Evolutionary conservation across 2,888 invertebrate genomes (phyloP), one percentile per base, ranked within the genome.

Genomic region (Ophion ventricosus): DNA sequence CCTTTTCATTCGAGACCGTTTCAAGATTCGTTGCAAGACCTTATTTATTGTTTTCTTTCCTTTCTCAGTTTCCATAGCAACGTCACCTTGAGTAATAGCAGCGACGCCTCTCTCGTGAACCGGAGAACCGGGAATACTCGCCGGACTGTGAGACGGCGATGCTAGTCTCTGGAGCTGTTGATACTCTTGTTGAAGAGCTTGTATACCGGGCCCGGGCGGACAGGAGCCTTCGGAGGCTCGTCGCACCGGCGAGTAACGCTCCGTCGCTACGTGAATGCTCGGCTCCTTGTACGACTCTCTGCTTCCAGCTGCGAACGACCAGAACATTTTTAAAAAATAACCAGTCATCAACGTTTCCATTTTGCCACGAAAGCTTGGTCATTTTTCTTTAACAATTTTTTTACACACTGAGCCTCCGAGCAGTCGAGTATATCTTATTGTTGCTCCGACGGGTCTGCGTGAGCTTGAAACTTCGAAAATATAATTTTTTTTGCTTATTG

Each of bases 221-320:
- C 94, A 95, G 0, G 95, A 96, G 66, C 97, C 97, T 92, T 98
- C 98, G 84, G 97, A 97, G 10, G 98, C 98, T 86, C 98, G 95
- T 1, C 99, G 95, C 17, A 98, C 98, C 0, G 98, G 98, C 86
- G 98, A 98, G 92, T 97, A 98, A 25, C 98, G 94, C 92, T 98
- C 98, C 63, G 95, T 94, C 43, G 92, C 89, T 74, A 93, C 92
- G 76, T 93, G 93, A 73, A 92, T 92, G 90, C 94, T 95, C 54
- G 94, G 93, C 88, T 95, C 95, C 91, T 95, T 95, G 91, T 95
- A 95, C 26, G 95, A 95, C 86, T 95, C 95, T 84, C 95, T 94
- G 84, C 94, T 94, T 90, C 92, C 93, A 89, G 89, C 89, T 91
- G 85, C 43, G 82, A 79, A 83, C 29, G 56, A 69, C 8, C 78